Percentiles rank a stretch among this genome's conserved stretches.
These are phyloP conservation scores for Callipepla squamata DNA, from an alignment of 2,113 vertebrate genomes.

Conservation along the genomic window DNA sequence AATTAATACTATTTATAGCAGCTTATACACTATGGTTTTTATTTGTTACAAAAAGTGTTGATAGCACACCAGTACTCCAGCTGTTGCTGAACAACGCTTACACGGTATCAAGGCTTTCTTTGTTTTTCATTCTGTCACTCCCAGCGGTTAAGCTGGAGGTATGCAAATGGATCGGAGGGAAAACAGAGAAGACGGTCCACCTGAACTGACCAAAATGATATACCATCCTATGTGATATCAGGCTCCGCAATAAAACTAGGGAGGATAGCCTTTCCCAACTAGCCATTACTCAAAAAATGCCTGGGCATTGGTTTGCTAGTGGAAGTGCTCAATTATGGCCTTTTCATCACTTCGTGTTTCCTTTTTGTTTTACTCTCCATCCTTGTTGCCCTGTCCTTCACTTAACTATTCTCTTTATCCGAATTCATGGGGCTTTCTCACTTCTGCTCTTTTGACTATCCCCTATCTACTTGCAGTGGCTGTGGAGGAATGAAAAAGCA, in stretches of 20 bases:
- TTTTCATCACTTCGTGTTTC: not conserved
- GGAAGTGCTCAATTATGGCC: not conserved
- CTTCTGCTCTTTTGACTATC: not conserved
- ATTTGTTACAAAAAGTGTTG: not conserved
- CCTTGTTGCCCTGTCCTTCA: not conserved
- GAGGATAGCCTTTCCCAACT: not conserved
- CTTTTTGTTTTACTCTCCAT: too few species aligned
- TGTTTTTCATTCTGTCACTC: not conserved
- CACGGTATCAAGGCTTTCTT: not conserved
- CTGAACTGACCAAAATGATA: not conserved
- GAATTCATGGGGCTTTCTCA: fast-evolving
- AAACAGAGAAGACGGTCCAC: not conserved
- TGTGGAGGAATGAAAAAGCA: not conserved
- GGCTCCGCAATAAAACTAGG: not conserved
- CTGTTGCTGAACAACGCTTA: not conserved
- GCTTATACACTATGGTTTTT: not conserved
- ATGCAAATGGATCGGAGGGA: not conserved
- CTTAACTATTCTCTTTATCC: not conserved
- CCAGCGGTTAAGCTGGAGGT: not conserved
- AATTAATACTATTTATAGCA: not conserved
- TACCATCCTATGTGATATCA: not conserved
- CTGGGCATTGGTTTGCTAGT: not conserved
- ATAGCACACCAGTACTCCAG: not conserved
- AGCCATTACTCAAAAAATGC: not conserved
- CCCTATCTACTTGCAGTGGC: not conserved